These are phyloP conservation scores for Carassius carassius DNA, from an alignment of 2,113 vertebrate genomes.

Conservation along the genomic window DNA sequence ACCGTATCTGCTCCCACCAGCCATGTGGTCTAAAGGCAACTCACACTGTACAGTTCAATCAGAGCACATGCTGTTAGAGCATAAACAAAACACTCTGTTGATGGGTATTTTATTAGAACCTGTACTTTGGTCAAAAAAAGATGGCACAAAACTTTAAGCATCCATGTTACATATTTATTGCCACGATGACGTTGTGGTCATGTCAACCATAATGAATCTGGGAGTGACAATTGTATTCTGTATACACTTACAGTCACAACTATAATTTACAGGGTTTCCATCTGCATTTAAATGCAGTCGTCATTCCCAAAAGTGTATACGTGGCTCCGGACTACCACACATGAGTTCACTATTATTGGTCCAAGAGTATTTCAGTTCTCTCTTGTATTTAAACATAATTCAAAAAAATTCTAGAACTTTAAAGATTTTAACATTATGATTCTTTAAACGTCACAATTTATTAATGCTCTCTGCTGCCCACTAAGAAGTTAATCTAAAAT, in stretches of 20 bases:
- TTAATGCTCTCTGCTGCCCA: background rate
- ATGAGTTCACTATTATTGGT: background rate
- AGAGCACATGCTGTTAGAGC: conserved; percentile 13
- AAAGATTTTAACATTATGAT: background rate
- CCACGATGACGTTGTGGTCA: background rate
- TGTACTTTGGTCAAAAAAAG: background rate
- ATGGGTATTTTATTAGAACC: background rate
- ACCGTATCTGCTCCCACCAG: background rate
- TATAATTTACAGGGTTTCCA: background rate
- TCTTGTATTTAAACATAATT: background rate
- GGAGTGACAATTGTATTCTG: background rate
- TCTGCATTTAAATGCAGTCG: background rate
- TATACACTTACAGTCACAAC: background rate
- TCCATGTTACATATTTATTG: background rate
- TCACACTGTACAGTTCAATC: conserved; percentile 8
- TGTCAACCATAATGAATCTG: background rate
- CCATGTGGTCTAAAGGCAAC: conserved; percentile 15
- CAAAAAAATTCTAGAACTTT: background rate
- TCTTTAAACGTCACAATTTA: background rate
- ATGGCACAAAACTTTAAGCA: background rate
- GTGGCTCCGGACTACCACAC: background rate
- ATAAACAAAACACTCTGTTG: background rate
- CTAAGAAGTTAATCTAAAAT: background rate
- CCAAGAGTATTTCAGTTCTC: background rate
- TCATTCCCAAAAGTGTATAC: background rate